Evolutionary conservation across 2,888 invertebrate species (phyloP), one percentile per base, ranked within the genome.

Genomic region (Cremastobaeus sp.): DNA sequence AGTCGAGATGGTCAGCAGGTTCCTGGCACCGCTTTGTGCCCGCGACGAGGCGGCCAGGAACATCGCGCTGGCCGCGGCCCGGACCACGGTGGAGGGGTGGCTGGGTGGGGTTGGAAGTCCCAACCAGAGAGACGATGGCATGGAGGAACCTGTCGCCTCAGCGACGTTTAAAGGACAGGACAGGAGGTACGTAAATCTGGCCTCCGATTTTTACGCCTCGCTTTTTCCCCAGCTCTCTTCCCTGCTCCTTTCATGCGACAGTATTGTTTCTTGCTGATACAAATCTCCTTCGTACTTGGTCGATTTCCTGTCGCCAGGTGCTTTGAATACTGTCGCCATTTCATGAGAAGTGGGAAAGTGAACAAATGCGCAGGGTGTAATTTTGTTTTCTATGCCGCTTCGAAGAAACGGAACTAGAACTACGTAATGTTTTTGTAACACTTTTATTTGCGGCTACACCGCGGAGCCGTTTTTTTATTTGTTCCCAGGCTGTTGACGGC

Each of bases 1-100:
- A 80, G 86, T 89, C 68, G 89, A 89, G 79, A 81, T 89, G 76
- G 89, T 89, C 74, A 89, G 88, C 81, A 85, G 89, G 77, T 90
- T 90, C 81, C 88, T 89, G 81, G 88, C 89, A 82, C 89, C 90
- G 69, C 86, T 90, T 71, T 90, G 90, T 81, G 89, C 89, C 72
- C 88, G 89, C 64, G 90, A 90, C 82, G 89, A 89, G 76, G 84
- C 89, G 54, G 89, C 89, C 21, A 86, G 90, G 68, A 89, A 90
- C 77, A 82, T 89, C 74, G 90, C 90, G 12, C 80, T 90, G 78
- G 89, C 89, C 48, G 89, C 88, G 32, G 89, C 90, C 62, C 88
- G 89, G 76, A 89, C 88, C 74, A 90, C 89, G 39, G 47, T 90
- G 65, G 89, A 89, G 79, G 89, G 89, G 34, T 90, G 90, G 90